Percentiles rank a stretch among this genome's conserved stretches.
Evolutionary conservation across 2,113 vertebrate species (phyloP).

Genomic region (Piaya cayana): DNA sequence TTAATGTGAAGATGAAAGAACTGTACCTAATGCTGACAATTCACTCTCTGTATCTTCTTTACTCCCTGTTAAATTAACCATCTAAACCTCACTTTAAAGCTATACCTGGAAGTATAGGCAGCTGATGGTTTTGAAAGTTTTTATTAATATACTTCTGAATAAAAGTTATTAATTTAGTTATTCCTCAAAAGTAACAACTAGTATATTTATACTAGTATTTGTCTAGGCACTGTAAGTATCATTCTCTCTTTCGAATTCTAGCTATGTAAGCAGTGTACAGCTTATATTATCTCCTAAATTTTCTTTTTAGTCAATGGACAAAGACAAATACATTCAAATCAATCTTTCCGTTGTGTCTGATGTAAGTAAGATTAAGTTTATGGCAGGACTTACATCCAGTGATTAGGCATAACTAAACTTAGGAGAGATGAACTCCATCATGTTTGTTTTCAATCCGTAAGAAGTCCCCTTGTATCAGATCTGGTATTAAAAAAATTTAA

Average conservation of each 20-base stretch:
- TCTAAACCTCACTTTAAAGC: background rate
- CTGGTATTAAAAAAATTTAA: background rate
- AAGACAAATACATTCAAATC: background rate
- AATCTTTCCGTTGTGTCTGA: background rate
- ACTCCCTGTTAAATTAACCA: background rate
- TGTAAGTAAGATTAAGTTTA: background rate
- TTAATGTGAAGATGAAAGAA: conserved; percentile 33
- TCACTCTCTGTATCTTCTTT: conserved; percentile 5
- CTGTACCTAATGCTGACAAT: background rate
- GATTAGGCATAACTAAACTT: background rate
- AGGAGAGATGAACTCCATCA: background rate
- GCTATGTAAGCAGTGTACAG: background rate
- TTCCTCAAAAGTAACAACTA: background rate
- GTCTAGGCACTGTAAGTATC: too few relatives aligned
- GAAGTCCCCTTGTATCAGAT: background rate
- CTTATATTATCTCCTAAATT: background rate
- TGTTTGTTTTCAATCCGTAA: background rate
- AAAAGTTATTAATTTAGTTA: background rate
- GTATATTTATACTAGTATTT: too few relatives aligned
- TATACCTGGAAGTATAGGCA: background rate
- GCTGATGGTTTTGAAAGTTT: background rate
- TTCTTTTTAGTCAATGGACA: background rate
- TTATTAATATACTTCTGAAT: background rate
- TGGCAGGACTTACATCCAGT: background rate
- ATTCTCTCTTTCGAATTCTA: background rate